Evolutionary conservation across 2,113 vertebrate species (phyloP).

Genomic region (Narcine bancroftii): DNA sequence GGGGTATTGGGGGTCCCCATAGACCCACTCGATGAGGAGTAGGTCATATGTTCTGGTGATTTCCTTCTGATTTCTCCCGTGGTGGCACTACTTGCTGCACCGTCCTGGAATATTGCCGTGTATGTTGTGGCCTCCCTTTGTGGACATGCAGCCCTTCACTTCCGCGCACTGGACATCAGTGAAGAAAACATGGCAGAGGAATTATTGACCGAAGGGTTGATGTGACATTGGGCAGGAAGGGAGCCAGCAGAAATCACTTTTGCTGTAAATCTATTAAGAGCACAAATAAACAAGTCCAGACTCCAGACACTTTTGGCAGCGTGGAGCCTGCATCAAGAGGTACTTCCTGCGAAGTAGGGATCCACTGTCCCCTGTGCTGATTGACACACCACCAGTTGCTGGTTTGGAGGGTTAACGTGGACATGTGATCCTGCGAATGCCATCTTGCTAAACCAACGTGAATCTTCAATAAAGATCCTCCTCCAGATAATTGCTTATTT

Average conservation of each 20-base stretch:
- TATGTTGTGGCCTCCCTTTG: background rate
- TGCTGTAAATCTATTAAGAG: background rate
- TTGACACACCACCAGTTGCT: background rate
- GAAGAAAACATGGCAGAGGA: background rate
- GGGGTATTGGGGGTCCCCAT: no score
- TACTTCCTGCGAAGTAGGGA: no score
- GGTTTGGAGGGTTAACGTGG: background rate
- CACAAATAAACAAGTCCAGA: background rate
- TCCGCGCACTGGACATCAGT: background rate
- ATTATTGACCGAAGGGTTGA: background rate
- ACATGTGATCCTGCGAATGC: background rate
- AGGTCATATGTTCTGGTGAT: no score
- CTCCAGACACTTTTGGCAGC: no score
- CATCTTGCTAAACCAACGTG: background rate
- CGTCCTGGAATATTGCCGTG: background rate
- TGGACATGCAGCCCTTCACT: no score
- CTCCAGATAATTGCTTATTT: no score
- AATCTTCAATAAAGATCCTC: background rate
- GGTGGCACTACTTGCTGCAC: no score
- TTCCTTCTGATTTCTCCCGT: no score
- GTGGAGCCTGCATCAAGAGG: no score
- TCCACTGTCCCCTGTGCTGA: no score
- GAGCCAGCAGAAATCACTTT: background rate
- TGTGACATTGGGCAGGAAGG: background rate
- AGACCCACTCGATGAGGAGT: no score